Evolutionary conservation across 1,140 invertebrate species (phyloP), one percentile per base, ranked within the genome.

Genomic region (Trichogramma pretiosum): DNA sequence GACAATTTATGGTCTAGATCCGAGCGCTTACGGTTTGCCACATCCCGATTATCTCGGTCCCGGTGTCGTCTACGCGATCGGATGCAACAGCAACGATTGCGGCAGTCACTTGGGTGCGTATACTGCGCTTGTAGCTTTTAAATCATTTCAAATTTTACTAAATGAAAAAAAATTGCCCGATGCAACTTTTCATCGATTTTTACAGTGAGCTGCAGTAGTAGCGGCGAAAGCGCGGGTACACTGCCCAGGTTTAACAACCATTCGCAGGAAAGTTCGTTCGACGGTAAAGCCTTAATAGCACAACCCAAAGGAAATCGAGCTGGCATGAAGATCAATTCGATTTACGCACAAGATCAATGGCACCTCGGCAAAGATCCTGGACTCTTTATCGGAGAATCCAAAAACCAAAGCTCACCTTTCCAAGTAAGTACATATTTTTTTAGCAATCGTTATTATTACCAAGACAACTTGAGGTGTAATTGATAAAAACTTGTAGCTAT

Each of bases 261-360:
- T n/a, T n/a, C n/a, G n/a, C n/a, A n/a, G n/a, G n/a, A n/a, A n/a
- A n/a, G n/a, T n/a, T n/a, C 49, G n/a, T 19, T 18, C 9, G 24
- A 13, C 13, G 10, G 35, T 21, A 40, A 49, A 9, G 21, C 34
- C 5, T 13, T 38, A 5, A 43, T 3, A 2, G 32, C 26, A 5
- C 10, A 26, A n/a, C 3, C 37, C 10, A 17, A 4, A 5, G 19
- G 3, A 11, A 17, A 4, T 3, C 8, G 5, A 11, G 24, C 13
- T 50, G 58, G 64, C 11, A 70, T 72, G 67, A 69, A 68, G 52
- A 61, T 70, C 42, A 70, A 72, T 44, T 70, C 68, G 17, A 70
- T 72, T 46, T 72, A 70, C 44, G 65, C 67, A 22, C 67, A 69
- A 49, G 65, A 70, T 32, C 63, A 67, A 26, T 67, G 67, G 63